Evolutionary conservation across 2,797 vertebrate species (phyloP).

Genomic region (Molothrus aeneus): DNA sequence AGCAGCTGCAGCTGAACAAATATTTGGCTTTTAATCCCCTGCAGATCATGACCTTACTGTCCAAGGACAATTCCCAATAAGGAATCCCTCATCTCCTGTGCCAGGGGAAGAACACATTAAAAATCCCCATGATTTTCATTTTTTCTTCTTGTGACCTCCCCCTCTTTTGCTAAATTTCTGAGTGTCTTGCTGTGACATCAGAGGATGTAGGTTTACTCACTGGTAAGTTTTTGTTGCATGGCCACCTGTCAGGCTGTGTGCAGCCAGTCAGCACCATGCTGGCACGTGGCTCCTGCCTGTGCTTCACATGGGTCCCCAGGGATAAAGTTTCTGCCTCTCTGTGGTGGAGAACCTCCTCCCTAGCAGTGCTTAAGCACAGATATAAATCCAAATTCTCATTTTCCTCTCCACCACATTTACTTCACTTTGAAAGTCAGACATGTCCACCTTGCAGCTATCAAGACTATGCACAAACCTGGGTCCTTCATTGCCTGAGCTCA

Average conservation of each 20-base stretch:
- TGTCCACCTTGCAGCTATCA: not conserved
- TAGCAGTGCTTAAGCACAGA: not conserved
- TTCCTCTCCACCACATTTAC: not conserved
- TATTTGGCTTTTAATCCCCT: not conserved
- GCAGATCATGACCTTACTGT: too few species aligned
- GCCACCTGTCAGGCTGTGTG: not conserved
- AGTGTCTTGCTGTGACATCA: fast-evolving
- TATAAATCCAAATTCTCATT: not conserved
- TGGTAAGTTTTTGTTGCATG: fast-evolving
- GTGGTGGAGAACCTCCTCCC: not conserved
- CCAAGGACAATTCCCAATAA: not conserved
- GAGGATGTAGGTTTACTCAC: not conserved
- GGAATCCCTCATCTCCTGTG: not conserved
- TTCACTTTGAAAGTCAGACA: not conserved
- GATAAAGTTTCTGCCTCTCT: not conserved
- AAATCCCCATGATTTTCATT: not conserved
- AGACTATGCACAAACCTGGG: not conserved
- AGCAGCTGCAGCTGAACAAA: not conserved
- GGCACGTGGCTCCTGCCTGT: fast-evolving
- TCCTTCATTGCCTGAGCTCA: not conserved
- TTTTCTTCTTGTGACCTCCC: not conserved
- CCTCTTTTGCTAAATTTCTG: not conserved
- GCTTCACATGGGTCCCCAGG: fast-evolving
- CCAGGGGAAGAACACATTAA: not conserved
- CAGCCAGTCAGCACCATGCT: fast-evolving